These are phyloP conservation scores for Scaptomyza reducta DNA, from an alignment of 2,888 invertebrate genomes.

Conservation along the genomic window DNA sequence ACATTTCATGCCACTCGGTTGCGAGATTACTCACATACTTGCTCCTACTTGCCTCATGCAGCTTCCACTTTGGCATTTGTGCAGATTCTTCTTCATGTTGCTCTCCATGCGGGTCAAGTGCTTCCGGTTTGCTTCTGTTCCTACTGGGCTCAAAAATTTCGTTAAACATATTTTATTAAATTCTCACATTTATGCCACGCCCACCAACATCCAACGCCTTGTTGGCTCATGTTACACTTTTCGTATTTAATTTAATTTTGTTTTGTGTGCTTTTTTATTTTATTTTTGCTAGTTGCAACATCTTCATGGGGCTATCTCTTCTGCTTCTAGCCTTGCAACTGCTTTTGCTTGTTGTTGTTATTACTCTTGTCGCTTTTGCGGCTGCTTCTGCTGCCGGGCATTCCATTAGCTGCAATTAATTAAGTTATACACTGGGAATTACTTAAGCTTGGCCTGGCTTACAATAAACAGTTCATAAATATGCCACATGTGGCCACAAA, in stretches of 20 bases:
- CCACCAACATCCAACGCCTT: conserved; percentile 3
- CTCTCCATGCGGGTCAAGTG: conserved; percentile 39
- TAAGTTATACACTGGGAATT: conserved; percentile 71
- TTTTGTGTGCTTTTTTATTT: conserved; percentile 1
- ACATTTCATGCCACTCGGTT: conserved; percentile 37
- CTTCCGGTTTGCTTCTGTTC: conserved; percentile 51
- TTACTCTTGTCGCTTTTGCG: conserved; percentile 45
- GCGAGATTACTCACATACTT: conserved; percentile 37
- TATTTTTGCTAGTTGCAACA: conserved; percentile 34
- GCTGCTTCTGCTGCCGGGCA: conserved; percentile 43
- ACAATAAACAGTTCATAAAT: conserved; percentile 76
- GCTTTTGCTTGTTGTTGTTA: conserved; percentile 4
- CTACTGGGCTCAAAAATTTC: conserved; percentile 52
- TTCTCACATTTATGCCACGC: conserved; percentile 49
- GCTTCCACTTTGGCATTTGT: conserved; percentile 38
- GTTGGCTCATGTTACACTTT: conserved; percentile 41
- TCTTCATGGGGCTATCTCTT: conserved; percentile 31
- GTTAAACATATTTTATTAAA: conserved; percentile 77
- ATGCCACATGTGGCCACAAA: conserved; percentile 60
- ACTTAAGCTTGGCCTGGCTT: conserved; percentile 54
- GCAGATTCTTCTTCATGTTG: conserved; percentile 43
- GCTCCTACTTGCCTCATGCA: conserved; percentile 24
- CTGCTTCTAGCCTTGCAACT: conserved; percentile 11
- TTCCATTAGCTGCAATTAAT: conserved; percentile 77
- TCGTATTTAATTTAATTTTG: conserved; percentile 64